Evolutionary conservation across 2,113 vertebrate genomes (phyloP).

Genomic region (Pipra filicauda): DNA sequence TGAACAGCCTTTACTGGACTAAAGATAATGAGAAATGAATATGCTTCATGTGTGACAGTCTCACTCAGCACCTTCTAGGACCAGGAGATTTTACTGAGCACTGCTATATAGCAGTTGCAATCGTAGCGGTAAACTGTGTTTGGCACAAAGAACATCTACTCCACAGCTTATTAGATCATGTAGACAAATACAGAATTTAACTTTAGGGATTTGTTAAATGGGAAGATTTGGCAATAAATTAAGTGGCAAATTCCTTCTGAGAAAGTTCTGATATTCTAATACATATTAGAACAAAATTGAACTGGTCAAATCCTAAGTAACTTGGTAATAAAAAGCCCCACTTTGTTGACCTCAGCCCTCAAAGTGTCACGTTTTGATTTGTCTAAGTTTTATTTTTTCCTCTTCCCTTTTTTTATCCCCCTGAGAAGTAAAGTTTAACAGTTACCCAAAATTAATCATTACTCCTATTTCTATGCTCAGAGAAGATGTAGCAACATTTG

Average conservation of each 20-base stretch:
- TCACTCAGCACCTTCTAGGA: background rate
- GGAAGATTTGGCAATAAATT: background rate
- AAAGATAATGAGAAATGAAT: background rate
- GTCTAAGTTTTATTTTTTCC: background rate
- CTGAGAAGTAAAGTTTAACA: background rate
- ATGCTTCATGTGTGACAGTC: background rate
- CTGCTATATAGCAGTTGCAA: background rate
- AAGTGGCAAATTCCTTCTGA: background rate
- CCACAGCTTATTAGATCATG: background rate
- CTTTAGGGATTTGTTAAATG: background rate
- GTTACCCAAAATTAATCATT: background rate
- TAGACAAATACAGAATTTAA: background rate
- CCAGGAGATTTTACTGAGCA: background rate
- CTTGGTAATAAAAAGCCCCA: background rate
- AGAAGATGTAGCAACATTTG: constrained; percentile 15
- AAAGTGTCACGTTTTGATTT: background rate
- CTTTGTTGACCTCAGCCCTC: background rate
- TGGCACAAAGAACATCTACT: background rate
- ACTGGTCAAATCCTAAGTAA: background rate
- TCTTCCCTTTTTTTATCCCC: no score
- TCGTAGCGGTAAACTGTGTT: background rate
- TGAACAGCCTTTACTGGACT: background rate
- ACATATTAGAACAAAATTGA: background rate
- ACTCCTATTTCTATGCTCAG: constrained; percentile 4
- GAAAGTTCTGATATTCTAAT: background rate